phyloP scores from a whole-genome alignment of 1,140 invertebrate genomes.

The Pygmarrhopalites habei region DNA sequence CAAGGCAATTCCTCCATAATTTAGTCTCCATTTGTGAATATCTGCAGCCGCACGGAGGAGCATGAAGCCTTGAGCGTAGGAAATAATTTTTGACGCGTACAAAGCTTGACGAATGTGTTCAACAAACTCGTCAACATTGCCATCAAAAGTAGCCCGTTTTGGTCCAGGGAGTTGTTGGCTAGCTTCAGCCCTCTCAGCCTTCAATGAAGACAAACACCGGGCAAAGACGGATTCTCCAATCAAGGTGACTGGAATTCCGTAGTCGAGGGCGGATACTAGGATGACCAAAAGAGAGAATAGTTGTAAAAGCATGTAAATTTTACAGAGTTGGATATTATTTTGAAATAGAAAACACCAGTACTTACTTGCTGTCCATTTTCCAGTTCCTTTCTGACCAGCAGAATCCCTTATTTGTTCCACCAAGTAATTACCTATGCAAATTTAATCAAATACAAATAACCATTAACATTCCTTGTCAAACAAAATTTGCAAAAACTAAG shows the following conservation, averaged over 20 bases:
- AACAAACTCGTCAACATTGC: conserved; percentile 74
- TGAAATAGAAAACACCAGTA: too few relatives aligned
- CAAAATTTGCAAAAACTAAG: too few relatives aligned
- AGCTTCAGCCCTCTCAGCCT: conserved; percentile 71
- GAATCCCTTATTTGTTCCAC: conserved; percentile 90
- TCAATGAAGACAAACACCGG: conserved; percentile 84
- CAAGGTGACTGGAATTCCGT: conserved; percentile 93
- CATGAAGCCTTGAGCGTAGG: conserved; percentile 99
- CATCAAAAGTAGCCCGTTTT: conserved; percentile 48
- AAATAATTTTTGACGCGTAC: conserved; percentile 97
- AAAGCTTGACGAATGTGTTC: conserved; percentile 72
- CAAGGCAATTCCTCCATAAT: conserved; percentile 94
- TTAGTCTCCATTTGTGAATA: conserved; percentile 86
- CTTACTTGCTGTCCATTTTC: conserved; percentile 99
- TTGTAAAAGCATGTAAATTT: too few relatives aligned
- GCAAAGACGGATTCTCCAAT: conserved; percentile 98
- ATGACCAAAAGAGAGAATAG: too few relatives aligned
- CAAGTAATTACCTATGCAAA: conserved; percentile 51
- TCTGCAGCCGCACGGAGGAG: conserved; percentile 87
- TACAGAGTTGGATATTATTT: too few relatives aligned
- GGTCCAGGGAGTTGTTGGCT: conserved; percentile 70
- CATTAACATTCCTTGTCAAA: neutral
- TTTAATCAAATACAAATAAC: neutral
- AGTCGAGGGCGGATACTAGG: conserved; percentile 92
- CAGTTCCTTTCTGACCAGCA: conserved; percentile 98